Base-by-base conservation (phyloP, 2,888 invertebrate species). In the Exephanes ischioxanthus region DNA sequence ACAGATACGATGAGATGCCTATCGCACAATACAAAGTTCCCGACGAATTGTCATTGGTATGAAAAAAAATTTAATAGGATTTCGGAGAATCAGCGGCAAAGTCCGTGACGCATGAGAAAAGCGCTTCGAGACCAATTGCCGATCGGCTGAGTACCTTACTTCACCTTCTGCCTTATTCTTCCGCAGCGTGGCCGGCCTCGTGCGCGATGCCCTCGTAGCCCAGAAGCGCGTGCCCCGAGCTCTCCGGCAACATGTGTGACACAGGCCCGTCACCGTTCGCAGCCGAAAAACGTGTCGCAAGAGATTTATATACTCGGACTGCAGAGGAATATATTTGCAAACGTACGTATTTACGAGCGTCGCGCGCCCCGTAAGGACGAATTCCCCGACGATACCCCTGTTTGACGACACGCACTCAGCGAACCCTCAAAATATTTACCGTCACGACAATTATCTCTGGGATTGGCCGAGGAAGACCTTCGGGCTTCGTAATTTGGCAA, bases 171-270 rank as follows among this genome's bases (percentile, higher is more conserved):
- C 67, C 67, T 41, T 22, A 41, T 67, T 67, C 41, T 11, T 67
- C 22, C 41, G 11, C 61, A 30, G 61, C 61, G 61, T 30, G 67
- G 11, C 41, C 19, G 63, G 51, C 75, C 63, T 76, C 76, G 66
- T 37, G 19, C 45, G 61, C 51, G 37, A 16, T 48, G 68, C 55
- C 76, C 77, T 68, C 68, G 75, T 83, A 45, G 11, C 71, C 63
- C 66, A 77, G 78, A 84, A 83, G 84, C 84, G 87, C 85, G 85
- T 85, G 79, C 66, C 71, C 51, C 72, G 70, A 80, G 53, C 41
- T 22, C 70, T 68, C 48, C 55, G 53, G 67, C 55, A 85, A 91
- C 89, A 90, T 75, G 88, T 91, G 90, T 88, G 84, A 53, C 63
- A 22, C 90, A 91, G 86, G 66, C 79, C 82, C 67, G 63, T 80